These are phyloP conservation scores for Metopia argyrocephala DNA, from an alignment of 2,888 invertebrate species.

Conservation along the genomic window DNA sequence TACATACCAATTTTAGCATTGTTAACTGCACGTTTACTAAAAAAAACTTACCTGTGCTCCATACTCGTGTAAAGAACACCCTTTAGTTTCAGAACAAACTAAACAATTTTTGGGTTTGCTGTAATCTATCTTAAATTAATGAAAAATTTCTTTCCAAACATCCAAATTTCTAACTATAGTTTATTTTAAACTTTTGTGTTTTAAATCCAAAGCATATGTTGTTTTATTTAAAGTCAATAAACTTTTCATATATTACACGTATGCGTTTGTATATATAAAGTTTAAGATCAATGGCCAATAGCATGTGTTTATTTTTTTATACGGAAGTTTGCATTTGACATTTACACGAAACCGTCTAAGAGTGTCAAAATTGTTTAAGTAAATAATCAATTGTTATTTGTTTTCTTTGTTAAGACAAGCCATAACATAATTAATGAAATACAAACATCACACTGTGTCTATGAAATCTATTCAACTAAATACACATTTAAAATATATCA, in stretches of 20 bases:
- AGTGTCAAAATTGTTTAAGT: constrained; percentile 27
- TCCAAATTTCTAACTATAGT: no score
- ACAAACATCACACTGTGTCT: constrained; percentile 17
- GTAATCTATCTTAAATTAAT: no score
- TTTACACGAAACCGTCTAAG: constrained; percentile 20
- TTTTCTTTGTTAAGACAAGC: constrained; percentile 22
- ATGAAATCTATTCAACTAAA: no score
- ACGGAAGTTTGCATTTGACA: constrained; percentile 33
- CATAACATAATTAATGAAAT: constrained; percentile 24
- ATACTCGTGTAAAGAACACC: no score
- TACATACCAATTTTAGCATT: no score
- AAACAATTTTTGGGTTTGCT: no score
- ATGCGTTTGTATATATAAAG: background rate
- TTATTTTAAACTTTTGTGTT: background rate
- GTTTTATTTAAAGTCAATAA: constrained; percentile 21
- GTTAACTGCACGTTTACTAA: no score
- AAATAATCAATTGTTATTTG: background rate
- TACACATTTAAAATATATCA: no score
- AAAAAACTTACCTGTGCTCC: no score
- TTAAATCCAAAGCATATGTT: no score
- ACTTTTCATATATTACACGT: constrained; percentile 1
- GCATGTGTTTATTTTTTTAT: background rate
- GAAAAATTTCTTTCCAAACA: no score
- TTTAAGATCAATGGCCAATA: constrained; percentile 1
- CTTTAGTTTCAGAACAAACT: no score